Evolutionary conservation across 1,140 invertebrate genomes (phyloP), one percentile per base, ranked within the genome.

Genomic region (Aphelenchoides besseyi): DNA sequence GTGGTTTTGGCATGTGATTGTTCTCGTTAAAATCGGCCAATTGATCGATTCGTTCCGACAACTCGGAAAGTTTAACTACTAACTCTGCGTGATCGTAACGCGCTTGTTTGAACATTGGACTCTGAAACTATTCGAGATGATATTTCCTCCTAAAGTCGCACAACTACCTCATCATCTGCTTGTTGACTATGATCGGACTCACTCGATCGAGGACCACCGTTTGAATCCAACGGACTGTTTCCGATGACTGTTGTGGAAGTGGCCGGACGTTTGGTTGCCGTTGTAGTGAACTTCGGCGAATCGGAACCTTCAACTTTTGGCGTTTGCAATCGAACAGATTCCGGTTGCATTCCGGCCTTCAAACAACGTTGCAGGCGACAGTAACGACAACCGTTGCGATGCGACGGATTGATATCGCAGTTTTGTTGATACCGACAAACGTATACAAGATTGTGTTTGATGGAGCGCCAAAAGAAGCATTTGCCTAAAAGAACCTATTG

Each of bases 321-420:
- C 23, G 26, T 79, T 5, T 69, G 68, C 69, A 79, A 68, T 26
- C 76, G 52, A 26, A 78, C 76, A 69, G 77, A 48, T 54, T 81
- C 79, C 16, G 74, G 73, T 61, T 81, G 81, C 79, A 81, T 81
- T 61, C 79, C 79, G 62, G 77, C 94, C 85, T 95, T 92, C 84
- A 97, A 95, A 82, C 95, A 98, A 87, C 97, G 97, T 74, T 92
- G 89, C 67, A 98, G 88, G 70, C 95, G 89, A 87, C 95, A 98
- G 82, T 95, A 97, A 37, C 95, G 90, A 85, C 80, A 81, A 64
- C 74, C 94, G 85, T 97, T 97, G 74, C 95, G 88, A 86, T 97
- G 1, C 2, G 70, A 70, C 32, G 75, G 59, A 54, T 97, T 93
- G 32, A 98, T 92, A 0, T 94, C 89, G 83, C 95, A 97, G 85